Percentiles rank a stretch among this genome's conserved stretches.
Evolutionary conservation across 2,888 invertebrate genomes (phyloP).

Genomic region (Cephus pulcher): DNA sequence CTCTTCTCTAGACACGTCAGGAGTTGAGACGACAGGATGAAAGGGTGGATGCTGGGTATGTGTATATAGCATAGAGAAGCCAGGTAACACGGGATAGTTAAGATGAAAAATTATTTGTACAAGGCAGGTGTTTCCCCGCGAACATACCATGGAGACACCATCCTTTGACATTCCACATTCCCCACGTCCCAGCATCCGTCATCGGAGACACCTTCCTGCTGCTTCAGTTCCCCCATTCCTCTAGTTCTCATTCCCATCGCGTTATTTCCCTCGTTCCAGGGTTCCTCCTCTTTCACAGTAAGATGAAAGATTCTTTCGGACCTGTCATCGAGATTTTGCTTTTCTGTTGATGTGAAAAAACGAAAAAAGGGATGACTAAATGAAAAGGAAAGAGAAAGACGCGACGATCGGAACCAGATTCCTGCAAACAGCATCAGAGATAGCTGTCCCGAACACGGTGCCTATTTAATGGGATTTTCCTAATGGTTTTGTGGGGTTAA

Average conservation of each 20-base stretch:
- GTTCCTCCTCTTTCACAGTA: slow-evolving; percentile 12
- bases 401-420: not conserved
- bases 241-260: not conserved
- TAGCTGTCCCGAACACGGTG: not conserved
- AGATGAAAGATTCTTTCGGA: slow-evolving; percentile 16
- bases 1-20: not conserved
- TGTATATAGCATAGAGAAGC: not conserved
- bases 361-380: not conserved
- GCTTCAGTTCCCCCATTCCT: not conserved
- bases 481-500: not conserved
- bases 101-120: slow-evolving; percentile 51
- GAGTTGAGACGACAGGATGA: not conserved
- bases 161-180: slow-evolving; percentile 34
- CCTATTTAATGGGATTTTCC: not conserved
- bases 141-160: slow-evolving; percentile 33
- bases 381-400: not conserved
- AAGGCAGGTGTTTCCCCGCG: slow-evolving; percentile 46
- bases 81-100: slow-evolving; percentile 25
- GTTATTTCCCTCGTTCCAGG: slow-evolving; percentile 5
- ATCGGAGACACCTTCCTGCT: slow-evolving; percentile 28
- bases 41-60: not conserved
- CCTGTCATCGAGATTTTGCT: not conserved
- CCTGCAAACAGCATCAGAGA: not conserved
- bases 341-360: not conserved
- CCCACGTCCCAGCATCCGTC: slow-evolving; percentile 37